Percentiles rank a stretch among this genome's conserved stretches.
Conservation (phyloP, 2,888 invertebrate species). For the Leptopilina myrica region DNA sequence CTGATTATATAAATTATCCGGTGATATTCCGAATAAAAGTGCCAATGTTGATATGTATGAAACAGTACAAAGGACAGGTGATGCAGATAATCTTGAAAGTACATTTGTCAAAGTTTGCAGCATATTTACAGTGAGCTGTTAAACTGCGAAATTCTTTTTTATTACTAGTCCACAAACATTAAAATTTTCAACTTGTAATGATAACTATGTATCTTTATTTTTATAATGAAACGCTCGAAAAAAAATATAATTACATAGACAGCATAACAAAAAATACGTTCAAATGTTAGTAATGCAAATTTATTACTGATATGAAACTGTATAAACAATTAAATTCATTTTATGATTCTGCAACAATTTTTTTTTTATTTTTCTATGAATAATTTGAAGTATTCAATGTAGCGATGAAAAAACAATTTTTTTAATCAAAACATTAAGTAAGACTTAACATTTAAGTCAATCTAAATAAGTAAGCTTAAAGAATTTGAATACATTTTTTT, state of each 20-base stretch:
- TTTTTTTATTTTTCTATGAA: not conserved
- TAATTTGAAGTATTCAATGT: constrained; percentile 33
- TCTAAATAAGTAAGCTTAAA: no score
- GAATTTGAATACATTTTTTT: no score
- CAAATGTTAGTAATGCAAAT: no score
- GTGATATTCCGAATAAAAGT: constrained; percentile 77
- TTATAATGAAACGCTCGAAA: no score
- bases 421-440: no score
- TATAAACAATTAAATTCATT: not conserved
- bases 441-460: not conserved
- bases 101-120: not conserved
- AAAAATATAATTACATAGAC: no score
- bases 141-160: not conserved
- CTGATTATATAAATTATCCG: constrained; percentile 67
- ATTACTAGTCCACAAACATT: not conserved
- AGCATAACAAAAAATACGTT: no score
- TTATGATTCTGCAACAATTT: not conserved
- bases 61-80: not conserved
- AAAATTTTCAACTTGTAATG: no score
- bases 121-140: not conserved
- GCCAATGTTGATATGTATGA: constrained; percentile 57
- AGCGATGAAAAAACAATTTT: not conserved
- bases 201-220: no score
- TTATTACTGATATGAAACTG: no score
- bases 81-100: not conserved